A percentile compares a stretch with the other conserved stretches of the same genome.
Conservation (phyloP, 2,113 vertebrate species). For the Sinocyclocheilus maitianheensis region DNA sequence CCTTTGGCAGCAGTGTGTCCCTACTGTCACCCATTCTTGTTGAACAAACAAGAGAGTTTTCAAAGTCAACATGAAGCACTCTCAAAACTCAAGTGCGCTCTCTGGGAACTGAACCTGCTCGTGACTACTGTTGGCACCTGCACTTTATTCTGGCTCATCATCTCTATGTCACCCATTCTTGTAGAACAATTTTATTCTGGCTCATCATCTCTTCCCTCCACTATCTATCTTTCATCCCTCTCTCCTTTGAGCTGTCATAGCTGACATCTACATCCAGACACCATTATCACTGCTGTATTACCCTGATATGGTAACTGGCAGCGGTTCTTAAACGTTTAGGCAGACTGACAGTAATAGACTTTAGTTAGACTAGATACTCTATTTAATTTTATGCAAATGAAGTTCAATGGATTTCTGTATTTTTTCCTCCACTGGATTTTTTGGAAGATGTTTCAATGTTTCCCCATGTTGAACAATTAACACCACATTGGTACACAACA, state of each 20-base stretch:
- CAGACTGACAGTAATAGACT: slow-evolving; percentile 29
- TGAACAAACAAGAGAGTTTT: neutral
- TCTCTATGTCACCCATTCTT: too few species aligned
- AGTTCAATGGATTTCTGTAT: too few species aligned
- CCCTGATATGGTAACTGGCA: neutral
- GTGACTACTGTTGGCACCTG: slow-evolving; percentile 34
- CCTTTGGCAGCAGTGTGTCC: neutral
- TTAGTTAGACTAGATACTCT: neutral
- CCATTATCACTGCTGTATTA: slow-evolving; percentile 19
- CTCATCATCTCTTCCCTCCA: neutral
- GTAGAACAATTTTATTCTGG: too few species aligned
- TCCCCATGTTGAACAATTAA: too few species aligned
- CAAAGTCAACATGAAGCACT: slow-evolving; percentile 19
- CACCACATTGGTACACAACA: too few species aligned
- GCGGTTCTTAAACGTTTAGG: slow-evolving; percentile 48
- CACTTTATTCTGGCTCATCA: slow-evolving; percentile 13
- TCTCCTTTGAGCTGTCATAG: neutral
- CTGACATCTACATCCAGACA: neutral
- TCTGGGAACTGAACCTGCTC: slow-evolving; percentile 61
- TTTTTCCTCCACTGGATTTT: neutral
- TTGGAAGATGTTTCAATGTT: too few species aligned
- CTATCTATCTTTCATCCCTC: neutral
- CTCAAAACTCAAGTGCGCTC: slow-evolving; percentile 37
- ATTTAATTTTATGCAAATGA: neutral
- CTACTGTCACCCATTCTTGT: slow-evolving; percentile 25